These are phyloP conservation scores for Trematomus bernacchii DNA, from an alignment of 2,797 vertebrate species.

Conservation along the genomic window DNA sequence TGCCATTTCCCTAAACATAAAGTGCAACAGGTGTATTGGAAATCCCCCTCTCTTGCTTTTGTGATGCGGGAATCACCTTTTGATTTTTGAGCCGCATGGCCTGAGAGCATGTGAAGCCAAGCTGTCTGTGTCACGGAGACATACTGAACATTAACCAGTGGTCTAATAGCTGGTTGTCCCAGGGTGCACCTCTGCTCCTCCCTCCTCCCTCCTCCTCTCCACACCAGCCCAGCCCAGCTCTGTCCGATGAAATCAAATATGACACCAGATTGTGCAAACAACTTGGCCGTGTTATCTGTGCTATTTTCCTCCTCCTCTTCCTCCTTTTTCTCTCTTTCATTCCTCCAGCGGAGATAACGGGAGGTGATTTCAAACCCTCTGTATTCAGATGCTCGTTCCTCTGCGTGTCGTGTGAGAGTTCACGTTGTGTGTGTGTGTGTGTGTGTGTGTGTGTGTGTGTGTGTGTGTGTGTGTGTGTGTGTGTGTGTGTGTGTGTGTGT, in stretches of 20 bases:
- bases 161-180: slow-evolving; percentile 21
- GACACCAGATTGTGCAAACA: slow-evolving; percentile 70
- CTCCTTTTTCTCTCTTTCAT: slow-evolving; percentile 36
- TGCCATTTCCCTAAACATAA: slow-evolving; percentile 67
- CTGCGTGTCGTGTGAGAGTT: slow-evolving; percentile 29
- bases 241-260: slow-evolving; percentile 64
- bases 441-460: slow-evolving; percentile 37
- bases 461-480: slow-evolving; percentile 82
- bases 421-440: slow-evolving; percentile 9
- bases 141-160: slow-evolving; percentile 38
- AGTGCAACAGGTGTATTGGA: slow-evolving; percentile 73
- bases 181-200: slow-evolving; percentile 18
- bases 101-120: slow-evolving; percentile 46
- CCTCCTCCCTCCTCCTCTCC: slow-evolving; percentile 19
- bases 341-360: slow-evolving; percentile 59
- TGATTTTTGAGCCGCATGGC: slow-evolving; percentile 62
- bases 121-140: slow-evolving; percentile 35
- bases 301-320: slow-evolving; percentile 15
- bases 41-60: slow-evolving; percentile 59
- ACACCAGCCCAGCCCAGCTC: slow-evolving; percentile 43
- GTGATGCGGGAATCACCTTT: slow-evolving; percentile 54
- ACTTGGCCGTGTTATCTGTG: slow-evolving; percentile 45
- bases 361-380: slow-evolving; percentile 55
- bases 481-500: no score
- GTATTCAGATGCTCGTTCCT: slow-evolving; percentile 48